Percentiles rank a stretch among this genome's conserved stretches.
These are phyloP conservation scores for Pogonophryne albipinna DNA, from an alignment of 2,797 vertebrate species.

Conservation along the genomic window DNA sequence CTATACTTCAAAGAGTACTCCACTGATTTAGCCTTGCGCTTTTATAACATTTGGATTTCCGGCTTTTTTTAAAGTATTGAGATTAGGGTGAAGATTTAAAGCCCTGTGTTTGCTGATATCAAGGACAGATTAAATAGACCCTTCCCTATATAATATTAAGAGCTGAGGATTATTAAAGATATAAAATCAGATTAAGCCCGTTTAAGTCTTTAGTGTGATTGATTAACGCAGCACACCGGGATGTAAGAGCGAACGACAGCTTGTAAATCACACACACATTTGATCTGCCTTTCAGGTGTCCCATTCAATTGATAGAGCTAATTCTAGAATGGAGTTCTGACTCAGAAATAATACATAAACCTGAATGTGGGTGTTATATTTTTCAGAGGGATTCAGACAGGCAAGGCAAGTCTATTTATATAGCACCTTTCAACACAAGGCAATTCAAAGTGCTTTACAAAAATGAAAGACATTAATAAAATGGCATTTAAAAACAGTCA, in stretches of 20 bases:
- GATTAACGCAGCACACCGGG: constrained; percentile 26
- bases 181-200: constrained; percentile 42
- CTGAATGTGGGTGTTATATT: constrained; percentile 32
- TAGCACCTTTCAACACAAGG: no score
- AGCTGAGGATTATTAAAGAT: constrained; percentile 45
- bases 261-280: constrained; percentile 15
- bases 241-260: constrained; percentile 26
- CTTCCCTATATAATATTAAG: constrained; percentile 7
- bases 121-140: constrained; percentile 15
- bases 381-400: constrained; percentile 27
- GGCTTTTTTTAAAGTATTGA: no score
- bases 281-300: constrained; percentile 19
- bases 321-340: constrained; percentile 31
- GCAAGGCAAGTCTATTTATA: not conserved
- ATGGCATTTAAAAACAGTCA: no score
- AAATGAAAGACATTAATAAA: no score
- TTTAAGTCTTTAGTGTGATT: constrained; percentile 47
- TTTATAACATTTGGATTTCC: no score
- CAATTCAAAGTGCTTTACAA: no score
- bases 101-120: constrained; percentile 24
- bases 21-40: no score
- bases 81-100: not conserved
- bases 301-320: constrained; percentile 26
- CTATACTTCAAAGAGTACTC: no score
- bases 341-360: constrained; percentile 35